A percentile compares a stretch with the other conserved stretches of the same genome.
phyloP scores from a whole-genome alignment of 2,113 vertebrate genomes.

The Grantiella picta region DNA sequence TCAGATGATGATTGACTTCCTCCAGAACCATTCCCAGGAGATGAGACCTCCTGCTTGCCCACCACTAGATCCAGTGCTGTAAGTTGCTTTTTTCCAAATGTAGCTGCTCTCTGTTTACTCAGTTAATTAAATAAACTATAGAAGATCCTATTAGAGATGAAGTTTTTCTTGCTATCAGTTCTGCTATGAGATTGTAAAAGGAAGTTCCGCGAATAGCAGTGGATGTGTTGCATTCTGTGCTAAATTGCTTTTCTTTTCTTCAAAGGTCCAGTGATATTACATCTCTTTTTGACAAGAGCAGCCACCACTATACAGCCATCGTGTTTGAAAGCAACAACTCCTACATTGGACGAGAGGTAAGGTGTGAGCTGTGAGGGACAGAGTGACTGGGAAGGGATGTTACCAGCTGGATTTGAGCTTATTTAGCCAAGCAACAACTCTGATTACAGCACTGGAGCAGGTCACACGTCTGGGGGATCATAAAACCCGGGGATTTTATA shows the following conservation, averaged over 20 bases:
- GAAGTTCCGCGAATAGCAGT: neutral
- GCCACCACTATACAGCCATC: conserved; percentile 73
- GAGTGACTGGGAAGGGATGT: neutral
- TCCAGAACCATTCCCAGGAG: conserved; percentile 86
- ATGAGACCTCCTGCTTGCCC: conserved; percentile 80
- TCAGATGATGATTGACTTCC: conserved; percentile 86
- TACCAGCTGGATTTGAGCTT: neutral
- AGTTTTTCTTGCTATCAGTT: neutral
- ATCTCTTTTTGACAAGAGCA: conserved; percentile 59
- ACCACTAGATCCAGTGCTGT: conserved; percentile 75
- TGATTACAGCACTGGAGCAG: neutral
- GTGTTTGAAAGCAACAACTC: conserved; percentile 78
- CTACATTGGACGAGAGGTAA: conserved; percentile 84
- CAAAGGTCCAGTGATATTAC: conserved; percentile 70
- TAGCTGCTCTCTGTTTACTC: neutral
- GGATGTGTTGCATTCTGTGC: neutral
- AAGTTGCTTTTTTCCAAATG: neutral
- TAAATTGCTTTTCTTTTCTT: neutral
- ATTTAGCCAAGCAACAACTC: neutral
- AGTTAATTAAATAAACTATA: neutral
- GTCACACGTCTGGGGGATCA: neutral
- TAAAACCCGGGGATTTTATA: neutral
- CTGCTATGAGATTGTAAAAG: neutral
- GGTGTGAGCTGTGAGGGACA: neutral
- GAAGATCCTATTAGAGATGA: neutral